Evolutionary conservation across 1,140 invertebrate genomes (phyloP).

Genomic region (Cydia splendana): DNA sequence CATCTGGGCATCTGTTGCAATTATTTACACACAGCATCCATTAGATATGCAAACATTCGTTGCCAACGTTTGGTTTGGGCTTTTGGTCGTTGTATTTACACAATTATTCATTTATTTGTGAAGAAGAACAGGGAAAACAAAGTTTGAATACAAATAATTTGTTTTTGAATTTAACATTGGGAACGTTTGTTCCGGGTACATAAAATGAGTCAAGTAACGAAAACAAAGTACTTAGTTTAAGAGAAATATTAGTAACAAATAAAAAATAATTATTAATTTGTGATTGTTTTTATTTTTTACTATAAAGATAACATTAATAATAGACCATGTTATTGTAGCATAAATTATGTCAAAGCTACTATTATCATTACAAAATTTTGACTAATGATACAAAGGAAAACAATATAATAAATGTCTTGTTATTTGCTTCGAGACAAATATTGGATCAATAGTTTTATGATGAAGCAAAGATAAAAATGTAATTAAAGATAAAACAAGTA

Average conservation of each 20-base stretch:
- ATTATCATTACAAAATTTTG: background rate
- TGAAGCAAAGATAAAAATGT: no score
- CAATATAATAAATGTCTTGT: background rate
- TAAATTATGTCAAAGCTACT: background rate
- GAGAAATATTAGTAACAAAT: background rate
- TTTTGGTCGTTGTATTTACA: conserved; percentile 5
- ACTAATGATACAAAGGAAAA: background rate
- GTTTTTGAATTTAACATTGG: background rate
- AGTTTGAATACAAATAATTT: background rate
- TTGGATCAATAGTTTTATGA: conserved; percentile 29
- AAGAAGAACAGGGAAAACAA: background rate
- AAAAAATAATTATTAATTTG: background rate
- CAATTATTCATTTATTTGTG: background rate
- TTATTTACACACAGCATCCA: conserved; percentile 20
- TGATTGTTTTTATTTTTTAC: background rate
- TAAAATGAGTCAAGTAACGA: background rate
- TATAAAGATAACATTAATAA: background rate
- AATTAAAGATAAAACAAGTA: no score
- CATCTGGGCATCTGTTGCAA: conserved; percentile 29
- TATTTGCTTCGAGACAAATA: conserved; percentile 25
- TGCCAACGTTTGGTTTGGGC: background rate
- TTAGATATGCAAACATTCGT: conserved; percentile 25
- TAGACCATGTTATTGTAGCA: background rate
- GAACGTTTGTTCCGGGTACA: background rate
- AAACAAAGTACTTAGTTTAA: no score